Base-by-base conservation (phyloP, 2,888 invertebrate genomes). In the Pilophorus perplexus region DNA sequence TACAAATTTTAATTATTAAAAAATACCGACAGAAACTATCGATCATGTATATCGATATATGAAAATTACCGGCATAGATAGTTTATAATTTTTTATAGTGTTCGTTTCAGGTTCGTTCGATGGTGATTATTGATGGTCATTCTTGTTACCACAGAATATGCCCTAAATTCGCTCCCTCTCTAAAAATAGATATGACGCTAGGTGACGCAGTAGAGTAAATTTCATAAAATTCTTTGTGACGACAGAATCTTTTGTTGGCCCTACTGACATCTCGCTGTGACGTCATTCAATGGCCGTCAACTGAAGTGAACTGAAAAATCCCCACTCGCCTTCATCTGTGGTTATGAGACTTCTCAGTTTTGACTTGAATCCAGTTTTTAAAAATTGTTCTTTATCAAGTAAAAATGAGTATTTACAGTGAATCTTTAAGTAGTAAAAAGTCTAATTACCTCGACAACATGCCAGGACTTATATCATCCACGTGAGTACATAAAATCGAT, bases 401-500 rank as follows among this genome's bases (percentile, higher is more conserved):
- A 70, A 71, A 66, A 62, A 71, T 71, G 71, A 71, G 70, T 71
- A 69, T 70, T 64, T 68, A 52, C 65, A 37, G 54, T 65, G 54
- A 65, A 42, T 52, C 54, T 6, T 46, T 62, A 33, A 62, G 62
- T 59, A 59, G 59, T 62, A 28, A 62, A 62, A 33, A 62, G 28
- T 28, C 28, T 28, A 44, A 62, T 44, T 33, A 46, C 52, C 52
- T 69, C 25, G 67, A 68, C 50, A 57, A 67, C 33, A 69, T 69
- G 69, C 69, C 69, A 62, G 69, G 69, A 57, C 52, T 69, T 12
- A 69, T 69, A 54, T 69, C 69, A 44, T 57, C 67, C 40, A 66
- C 68, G 69, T 69, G 42, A 69, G 69, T 69, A 12, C 28, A 28
- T 16, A 42, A n/a, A n/a, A n/a, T 18, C 38, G 1, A 64, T 33